Evolutionary conservation across 2,113 vertebrate genomes (phyloP), one percentile per base, ranked within the genome.

Genomic region (Ctenomys sociabilis): DNA sequence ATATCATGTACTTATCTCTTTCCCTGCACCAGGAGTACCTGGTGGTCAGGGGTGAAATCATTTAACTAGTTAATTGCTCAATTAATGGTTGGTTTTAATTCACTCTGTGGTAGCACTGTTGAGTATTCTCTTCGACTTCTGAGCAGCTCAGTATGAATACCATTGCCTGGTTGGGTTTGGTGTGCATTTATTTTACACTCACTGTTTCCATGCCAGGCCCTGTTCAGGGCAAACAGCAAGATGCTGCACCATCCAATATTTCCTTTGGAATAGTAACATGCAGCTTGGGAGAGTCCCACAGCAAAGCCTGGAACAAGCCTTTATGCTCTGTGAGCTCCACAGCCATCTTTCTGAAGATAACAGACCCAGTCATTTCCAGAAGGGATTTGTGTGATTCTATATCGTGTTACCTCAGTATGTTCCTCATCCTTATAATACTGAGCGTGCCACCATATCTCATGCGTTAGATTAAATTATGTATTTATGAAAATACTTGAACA

Each of bases 91-190:
- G 87, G 9, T 64, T 83, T 96, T 73, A 68, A 73, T 72, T 94
- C 45, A 81, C 22, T n/a, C n/a, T n/a, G n/a, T 93, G 80, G 16
- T 52, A 52, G 19, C 63, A 28, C 37, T 59, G 22, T 24, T 59
- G 40, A 57, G 2, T 82, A 7, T 89, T 80, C 32, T 70, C 84
- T 88, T 90, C 85, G n/a, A 90, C 37, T 77, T 96, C 59, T 78
- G 80, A 90, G 45, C 88, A 73, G 59, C 12, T 30, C 70, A 82
- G 10, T 85, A 11, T 30, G 82, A 9, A 49, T 72, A 59, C 59
- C 43, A 22, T 88, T 61, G 3, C 22, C 64, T 52, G 26, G 54
- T 66, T 57, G 24, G 64, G 28, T 82, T 95, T 72, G 12, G 24
- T 37, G 43, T n/a, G 12, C 78, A 13, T 28, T 91, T 81, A 2